A percentile compares a stretch with the other conserved stretches of the same genome.
phyloP scores from a whole-genome alignment of 1,140 invertebrate species.

The Drosophila willistoni region DNA sequence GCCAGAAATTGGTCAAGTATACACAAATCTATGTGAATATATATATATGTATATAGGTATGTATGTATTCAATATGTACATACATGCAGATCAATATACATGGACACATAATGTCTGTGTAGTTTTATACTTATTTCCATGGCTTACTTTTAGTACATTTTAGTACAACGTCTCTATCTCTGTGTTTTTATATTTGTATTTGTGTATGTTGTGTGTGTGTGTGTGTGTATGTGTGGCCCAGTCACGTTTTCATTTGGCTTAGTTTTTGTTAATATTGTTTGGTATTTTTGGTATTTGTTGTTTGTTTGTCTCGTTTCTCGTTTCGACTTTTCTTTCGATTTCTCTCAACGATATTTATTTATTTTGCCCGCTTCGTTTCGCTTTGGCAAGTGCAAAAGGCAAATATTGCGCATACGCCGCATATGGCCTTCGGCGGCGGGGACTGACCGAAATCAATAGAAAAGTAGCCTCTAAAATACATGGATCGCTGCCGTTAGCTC shows the following conservation, averaged over 20 bases:
- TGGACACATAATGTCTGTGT: neutral
- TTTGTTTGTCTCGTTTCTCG: neutral
- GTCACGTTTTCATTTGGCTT: conserved; percentile 66
- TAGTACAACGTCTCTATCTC: neutral
- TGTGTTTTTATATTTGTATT: neutral
- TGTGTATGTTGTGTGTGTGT: neutral
- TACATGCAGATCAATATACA: conserved; percentile 1
- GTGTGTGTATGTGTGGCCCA: conserved; percentile 40
- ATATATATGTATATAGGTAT: neutral
- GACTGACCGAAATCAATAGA: conserved; percentile 52
- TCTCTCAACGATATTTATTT: conserved; percentile 49
- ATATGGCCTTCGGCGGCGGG: conserved; percentile 42
- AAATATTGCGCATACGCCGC: conserved; percentile 64
- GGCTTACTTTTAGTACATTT: conserved; percentile 9
- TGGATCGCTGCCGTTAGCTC: conserved; percentile 16
- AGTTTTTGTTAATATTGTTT: conserved; percentile 65
- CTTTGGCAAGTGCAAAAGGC: conserved; percentile 47
- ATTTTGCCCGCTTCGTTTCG: conserved; percentile 49
- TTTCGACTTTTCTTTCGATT: conserved; percentile 18
- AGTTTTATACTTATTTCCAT: conserved; percentile 12
- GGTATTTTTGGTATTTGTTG: conserved; percentile 46
- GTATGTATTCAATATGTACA: neutral
- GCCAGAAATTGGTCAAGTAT: conserved; percentile 43
- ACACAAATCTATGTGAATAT: conserved; percentile 3
- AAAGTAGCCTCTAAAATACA: conserved; percentile 40